Percentiles rank a stretch among this genome's conserved stretches.
These are phyloP conservation scores for Smutsia temminckii DNA, from an alignment of 2,797 vertebrate species.

Conservation along the genomic window DNA sequence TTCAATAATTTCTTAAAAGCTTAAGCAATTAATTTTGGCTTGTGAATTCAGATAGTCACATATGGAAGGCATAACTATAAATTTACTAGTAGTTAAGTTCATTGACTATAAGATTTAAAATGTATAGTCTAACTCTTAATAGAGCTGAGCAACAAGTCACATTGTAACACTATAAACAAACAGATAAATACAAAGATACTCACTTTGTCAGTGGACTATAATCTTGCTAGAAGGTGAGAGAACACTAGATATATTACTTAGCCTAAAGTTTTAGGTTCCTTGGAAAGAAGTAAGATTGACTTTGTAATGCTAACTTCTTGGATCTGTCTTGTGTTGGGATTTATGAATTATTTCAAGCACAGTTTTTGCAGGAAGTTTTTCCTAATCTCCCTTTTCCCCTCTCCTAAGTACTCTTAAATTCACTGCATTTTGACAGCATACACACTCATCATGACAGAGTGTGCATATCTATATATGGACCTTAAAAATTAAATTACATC, in stretches of 20 bases:
- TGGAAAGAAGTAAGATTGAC: neutral
- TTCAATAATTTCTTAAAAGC: neutral
- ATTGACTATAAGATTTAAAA: neutral
- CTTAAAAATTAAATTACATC: neutral
- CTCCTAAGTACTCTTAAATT: neutral
- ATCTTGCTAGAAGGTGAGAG: neutral
- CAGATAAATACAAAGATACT: neutral
- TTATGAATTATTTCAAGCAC: neutral
- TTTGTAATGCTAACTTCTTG: neutral
- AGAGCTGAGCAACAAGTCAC: neutral
- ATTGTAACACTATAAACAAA: neutral
- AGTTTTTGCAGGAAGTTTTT: neutral
- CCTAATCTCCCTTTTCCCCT: neutral
- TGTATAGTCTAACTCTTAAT: neutral
- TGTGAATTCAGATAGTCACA: neutral
- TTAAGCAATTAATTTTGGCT: neutral
- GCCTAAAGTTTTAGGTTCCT: neutral
- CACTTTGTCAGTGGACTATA: neutral
- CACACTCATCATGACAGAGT: neutral
- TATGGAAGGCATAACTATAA: neutral
- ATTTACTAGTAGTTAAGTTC: neutral
- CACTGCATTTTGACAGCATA: neutral
- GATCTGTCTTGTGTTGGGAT: neutral
- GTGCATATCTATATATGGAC: neutral
- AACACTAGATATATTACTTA: neutral